A percentile compares a stretch with the other conserved stretches of the same genome.
Evolutionary conservation across 1,140 invertebrate genomes (phyloP).

Genomic region (Zaprionus tsacasi): DNA sequence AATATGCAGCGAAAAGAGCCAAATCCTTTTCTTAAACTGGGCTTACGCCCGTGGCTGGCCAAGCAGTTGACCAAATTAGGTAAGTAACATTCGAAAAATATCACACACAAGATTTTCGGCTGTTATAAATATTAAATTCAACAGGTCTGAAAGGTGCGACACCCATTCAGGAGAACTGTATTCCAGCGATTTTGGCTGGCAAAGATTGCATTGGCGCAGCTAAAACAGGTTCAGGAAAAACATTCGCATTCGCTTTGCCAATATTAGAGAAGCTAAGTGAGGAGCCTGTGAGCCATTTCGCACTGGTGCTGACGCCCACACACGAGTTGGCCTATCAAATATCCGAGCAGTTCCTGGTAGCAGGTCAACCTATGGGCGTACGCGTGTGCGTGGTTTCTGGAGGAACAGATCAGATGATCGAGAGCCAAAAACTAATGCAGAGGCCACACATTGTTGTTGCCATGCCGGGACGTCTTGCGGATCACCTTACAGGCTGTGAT

Average conservation of each 20-base stretch:
- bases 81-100: conserved; percentile 22
- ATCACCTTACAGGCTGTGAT: conserved; percentile 93
- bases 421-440: conserved; percentile 93
- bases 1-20: conserved; percentile 65
- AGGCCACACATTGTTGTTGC: conserved; percentile 97
- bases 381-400: conserved; percentile 94
- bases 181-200: conserved; percentile 92
- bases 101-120: not conserved
- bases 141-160: conserved; percentile 92
- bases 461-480: conserved; percentile 95
- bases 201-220: conserved; percentile 97
- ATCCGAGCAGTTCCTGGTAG: conserved; percentile 95
- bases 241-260: conserved; percentile 97
- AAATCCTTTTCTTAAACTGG: conserved; percentile 72
- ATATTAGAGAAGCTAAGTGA: conserved; percentile 96
- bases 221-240: conserved; percentile 99
- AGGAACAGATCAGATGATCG: conserved; percentile 96
- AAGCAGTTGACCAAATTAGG: conserved; percentile 78
- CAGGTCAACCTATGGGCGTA: conserved; percentile 94
- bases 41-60: conserved; percentile 73
- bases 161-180: conserved; percentile 93
- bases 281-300: conserved; percentile 97
- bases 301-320: conserved; percentile 97
- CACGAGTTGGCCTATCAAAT: conserved; percentile 97
- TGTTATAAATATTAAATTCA: not conserved